Evolutionary conservation across 1,140 invertebrate species (phyloP), one percentile per base, ranked within the genome.

Genomic region (Belonocnema kinseyi): DNA sequence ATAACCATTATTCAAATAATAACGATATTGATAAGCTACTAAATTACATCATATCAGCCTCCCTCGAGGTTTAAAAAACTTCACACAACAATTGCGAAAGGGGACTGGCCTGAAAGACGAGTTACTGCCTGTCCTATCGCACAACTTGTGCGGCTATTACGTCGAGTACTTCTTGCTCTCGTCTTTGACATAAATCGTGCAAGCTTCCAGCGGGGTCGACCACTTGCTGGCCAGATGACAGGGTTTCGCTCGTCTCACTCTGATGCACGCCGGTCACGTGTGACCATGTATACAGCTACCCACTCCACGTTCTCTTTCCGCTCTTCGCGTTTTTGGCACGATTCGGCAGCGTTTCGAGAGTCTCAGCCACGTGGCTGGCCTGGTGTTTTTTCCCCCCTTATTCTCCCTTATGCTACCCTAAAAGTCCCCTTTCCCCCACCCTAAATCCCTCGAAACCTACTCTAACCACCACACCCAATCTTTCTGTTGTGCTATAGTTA

Each of bases 171-270:
- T 76, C 72, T 78, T 72, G 61, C 81, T 74, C 73, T 80, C 72
- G 79, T 78, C 75, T 82, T 80, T 84, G 81, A 85, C 84, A 83
- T 82, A 84, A 79, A 83, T 81, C 84, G 82, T 77, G 77, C 76
- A 75, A 82, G 81, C 81, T 83, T 78, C 72, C 78, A 84, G 80
- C 66, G 21, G 58, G 79, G 77, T 81, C 82, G 82, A 85, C 84
- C 82, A 85, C 84, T 85, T 85, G 84, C 84, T 80, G 77, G 80
- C 83, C 83, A 85, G 83, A 85, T 85, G 83, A 85, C 83, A 85
- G 78, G 71, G 73, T 76, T 82, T 83, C 75, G 79, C 77, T 77
- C 77, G 79, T 84, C 79, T 77, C 81, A 70, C 77, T 72, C 73
- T 80, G 83, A 77, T 80, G 76, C 76, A 83, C 78, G 70, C 71